Percentiles rank a stretch among this genome's conserved stretches.
phyloP scores from a whole-genome alignment of 2,797 vertebrate genomes.

The Sciurus vulgaris region DNA sequence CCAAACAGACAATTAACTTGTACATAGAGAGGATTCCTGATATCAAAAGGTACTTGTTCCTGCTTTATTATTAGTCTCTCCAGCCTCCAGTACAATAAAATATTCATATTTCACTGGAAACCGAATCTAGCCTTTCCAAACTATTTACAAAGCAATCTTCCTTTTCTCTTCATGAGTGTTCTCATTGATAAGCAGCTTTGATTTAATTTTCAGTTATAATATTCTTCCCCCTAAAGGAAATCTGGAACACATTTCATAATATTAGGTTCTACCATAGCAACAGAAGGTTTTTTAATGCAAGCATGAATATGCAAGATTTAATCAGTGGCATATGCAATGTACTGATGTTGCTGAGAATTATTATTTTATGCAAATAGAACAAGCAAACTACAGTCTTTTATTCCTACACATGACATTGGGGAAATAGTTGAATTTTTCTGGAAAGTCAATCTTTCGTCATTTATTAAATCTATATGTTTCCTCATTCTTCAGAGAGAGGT shows the following conservation, averaged over 20 bases:
- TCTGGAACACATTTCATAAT: slow-evolving; percentile 63
- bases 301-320: slow-evolving; percentile 81
- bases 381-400: slow-evolving; percentile 61
- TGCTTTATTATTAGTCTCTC: neutral
- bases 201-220: slow-evolving; percentile 71
- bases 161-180: slow-evolving; percentile 42
- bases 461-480: slow-evolving; percentile 41
- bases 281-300: slow-evolving; percentile 71
- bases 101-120: slow-evolving; percentile 57
- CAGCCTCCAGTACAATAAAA: neutral
- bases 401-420: slow-evolving; percentile 50
- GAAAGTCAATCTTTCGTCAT: slow-evolving; percentile 38
- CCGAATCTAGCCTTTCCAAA: neutral
- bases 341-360: slow-evolving; percentile 72
- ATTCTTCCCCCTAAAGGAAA: slow-evolving; percentile 64
- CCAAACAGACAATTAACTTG: neutral
- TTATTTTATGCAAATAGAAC: slow-evolving; percentile 74
- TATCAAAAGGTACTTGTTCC: neutral
- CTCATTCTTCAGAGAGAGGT: slow-evolving; percentile 19
- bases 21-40: neutral
- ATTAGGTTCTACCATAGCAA: slow-evolving; percentile 70
- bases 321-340: slow-evolving; percentile 73
- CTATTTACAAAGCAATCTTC: slow-evolving; percentile 4
- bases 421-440: slow-evolving; percentile 55
- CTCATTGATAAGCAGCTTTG: slow-evolving; percentile 68